Evolutionary conservation across 2,113 vertebrate species (phyloP).

Genomic region (Myotis lucifugus): DNA sequence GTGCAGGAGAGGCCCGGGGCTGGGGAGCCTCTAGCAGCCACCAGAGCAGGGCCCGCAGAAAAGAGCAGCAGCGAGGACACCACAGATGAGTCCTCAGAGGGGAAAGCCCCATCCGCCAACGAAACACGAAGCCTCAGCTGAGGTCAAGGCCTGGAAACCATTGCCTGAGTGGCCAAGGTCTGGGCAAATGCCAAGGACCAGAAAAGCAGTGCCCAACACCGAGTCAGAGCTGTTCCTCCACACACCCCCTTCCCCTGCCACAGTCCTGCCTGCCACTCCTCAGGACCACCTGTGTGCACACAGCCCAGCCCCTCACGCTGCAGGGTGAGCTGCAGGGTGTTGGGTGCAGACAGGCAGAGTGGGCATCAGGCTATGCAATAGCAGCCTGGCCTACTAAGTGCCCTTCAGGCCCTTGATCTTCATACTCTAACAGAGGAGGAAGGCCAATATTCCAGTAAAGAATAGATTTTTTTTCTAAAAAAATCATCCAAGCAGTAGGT

Average conservation of each 20-base stretch:
- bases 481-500: background rate
- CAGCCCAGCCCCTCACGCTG: background rate
- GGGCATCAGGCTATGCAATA: background rate
- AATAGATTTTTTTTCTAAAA: background rate
- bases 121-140: background rate
- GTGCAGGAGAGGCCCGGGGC: background rate
- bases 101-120: background rate
- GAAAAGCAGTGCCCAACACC: background rate
- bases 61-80: background rate
- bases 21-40: background rate
- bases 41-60: background rate
- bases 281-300: background rate
- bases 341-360: background rate
- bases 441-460: background rate
- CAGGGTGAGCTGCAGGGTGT: background rate
- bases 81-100: slow-evolving; percentile 24
- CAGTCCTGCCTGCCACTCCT: background rate
- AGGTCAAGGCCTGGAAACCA: slow-evolving; percentile 56
- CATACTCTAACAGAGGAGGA: background rate
- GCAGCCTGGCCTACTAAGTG: background rate
- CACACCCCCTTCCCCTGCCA: background rate
- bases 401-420: background rate
- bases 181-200: background rate
- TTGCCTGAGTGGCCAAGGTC: background rate
- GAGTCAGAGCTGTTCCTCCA: background rate